Evolutionary conservation across 2,888 invertebrate genomes (phyloP), one percentile per base, ranked within the genome.

Genomic region (Exocentrus adspersus): DNA sequence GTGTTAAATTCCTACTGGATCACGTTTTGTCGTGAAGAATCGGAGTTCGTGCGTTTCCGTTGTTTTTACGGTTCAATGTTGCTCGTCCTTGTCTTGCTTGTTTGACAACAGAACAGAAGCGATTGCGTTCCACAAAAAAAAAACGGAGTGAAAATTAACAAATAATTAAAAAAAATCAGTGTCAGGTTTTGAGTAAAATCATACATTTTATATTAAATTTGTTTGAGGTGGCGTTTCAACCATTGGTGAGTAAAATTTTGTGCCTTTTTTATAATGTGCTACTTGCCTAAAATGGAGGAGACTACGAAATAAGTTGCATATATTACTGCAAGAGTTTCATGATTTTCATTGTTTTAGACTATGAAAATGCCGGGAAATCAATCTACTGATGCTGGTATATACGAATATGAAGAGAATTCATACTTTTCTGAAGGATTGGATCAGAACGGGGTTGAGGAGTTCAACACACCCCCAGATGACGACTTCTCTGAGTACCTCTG

Each of bases 401-500:
- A 78, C 54, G 77, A 78, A 46, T 80, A 79, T 63, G 78, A 79
- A 69, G 79, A 79, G 20, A 75, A 76, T 59, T 68, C 72, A 54
- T 74, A 77, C 28, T 73, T 78, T 58, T 70, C 74, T 28, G 79
- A 78, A 56, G 74, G 74, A 53, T 70, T 77, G 42, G 78, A 77
- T 45, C 77, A 76, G 62, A 77, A 77, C 70, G 75, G 68, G 17
- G 72, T 77, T 45, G 83, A 84, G 37, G 78, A 85, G 68, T 72
- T 85, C 78, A 61, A 82, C 75, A 78, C 83, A 62, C 82, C 85
- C 1, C 83, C 84, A 3, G 88, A 87, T 50, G 88, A 89, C 60
- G 94, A 95, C 82, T 95, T 95, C 80, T 91, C 93, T 0, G 95
- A 95, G 77, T 95, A 94, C 79, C 87, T 95, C 86, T 95, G 95